Percentiles rank a stretch among this genome's conserved stretches.
phyloP scores from a whole-genome alignment of 2,888 invertebrate species.

The Tinea pellionella region DNA sequence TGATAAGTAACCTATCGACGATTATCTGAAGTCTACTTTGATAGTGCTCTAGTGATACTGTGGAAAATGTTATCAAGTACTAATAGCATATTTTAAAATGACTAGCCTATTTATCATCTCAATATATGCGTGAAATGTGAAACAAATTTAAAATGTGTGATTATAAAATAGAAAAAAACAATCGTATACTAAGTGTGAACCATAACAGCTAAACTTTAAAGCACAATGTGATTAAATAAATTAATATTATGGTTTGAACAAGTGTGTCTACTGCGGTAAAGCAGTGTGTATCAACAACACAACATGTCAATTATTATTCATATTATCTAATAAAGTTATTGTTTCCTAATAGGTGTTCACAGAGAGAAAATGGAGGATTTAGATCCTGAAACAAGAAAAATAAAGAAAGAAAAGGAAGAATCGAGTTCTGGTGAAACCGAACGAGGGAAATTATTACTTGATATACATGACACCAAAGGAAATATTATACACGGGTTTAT shows the following conservation, averaged over 20 bases:
- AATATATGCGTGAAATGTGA: no score
- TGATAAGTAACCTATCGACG: constrained; percentile 10
- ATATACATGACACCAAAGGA: constrained; percentile 36
- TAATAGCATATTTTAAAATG: constrained; percentile 3
- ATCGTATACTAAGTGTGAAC: not conserved
- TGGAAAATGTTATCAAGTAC: not conserved
- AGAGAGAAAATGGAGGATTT: not conserved
- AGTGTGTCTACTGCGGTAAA: no score
- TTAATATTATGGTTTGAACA: no score
- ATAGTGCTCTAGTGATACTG: constrained; percentile 3
- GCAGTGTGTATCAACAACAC: no score
- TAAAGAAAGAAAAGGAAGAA: constrained; percentile 41
- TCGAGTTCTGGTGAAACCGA: constrained; percentile 33
- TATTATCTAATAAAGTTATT: no score
- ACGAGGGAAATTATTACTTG: no score
- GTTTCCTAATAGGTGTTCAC: no score
- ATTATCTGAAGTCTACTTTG: constrained; percentile 7
- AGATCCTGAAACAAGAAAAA: constrained; percentile 23
- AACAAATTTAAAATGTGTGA: not conserved
- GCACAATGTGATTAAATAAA: no score
- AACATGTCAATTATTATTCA: no score
- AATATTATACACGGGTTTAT: constrained; percentile 55
- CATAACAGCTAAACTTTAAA: not conserved
- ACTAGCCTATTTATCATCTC: not conserved
- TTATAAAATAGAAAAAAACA: not conserved